Conservation (phyloP, 2,888 invertebrate genomes). For the Mythimna ferrago region DNA sequence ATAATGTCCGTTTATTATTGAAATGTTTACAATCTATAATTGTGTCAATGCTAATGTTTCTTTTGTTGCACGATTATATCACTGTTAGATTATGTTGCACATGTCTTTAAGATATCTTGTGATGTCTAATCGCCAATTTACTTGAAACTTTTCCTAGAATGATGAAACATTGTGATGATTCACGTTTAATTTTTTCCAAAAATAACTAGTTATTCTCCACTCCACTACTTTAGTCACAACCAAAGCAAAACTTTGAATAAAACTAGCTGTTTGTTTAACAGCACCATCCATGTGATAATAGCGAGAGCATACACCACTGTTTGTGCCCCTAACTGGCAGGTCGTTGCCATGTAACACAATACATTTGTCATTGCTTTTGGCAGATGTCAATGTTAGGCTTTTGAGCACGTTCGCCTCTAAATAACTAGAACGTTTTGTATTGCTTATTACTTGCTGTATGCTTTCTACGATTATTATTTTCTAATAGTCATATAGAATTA, state of each 20-base stretch:
- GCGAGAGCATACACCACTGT: constrained; percentile 53
- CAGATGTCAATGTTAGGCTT: constrained; percentile 53
- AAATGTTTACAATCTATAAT: constrained; percentile 63
- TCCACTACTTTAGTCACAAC: constrained; percentile 24
- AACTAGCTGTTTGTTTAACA: constrained; percentile 50
- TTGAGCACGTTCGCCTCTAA: constrained; percentile 50
- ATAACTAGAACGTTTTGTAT: constrained; percentile 9
- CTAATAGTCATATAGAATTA: neutral
- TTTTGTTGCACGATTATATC: constrained; percentile 48
- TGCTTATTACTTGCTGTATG: neutral
- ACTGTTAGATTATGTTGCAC: constrained; percentile 23
- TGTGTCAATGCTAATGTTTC: constrained; percentile 71
- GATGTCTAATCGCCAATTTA: constrained; percentile 12
- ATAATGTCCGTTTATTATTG: constrained; percentile 65
- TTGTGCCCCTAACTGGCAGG: constrained; percentile 47
- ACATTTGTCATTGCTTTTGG: constrained; percentile 52
- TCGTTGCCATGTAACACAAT: constrained; percentile 58
- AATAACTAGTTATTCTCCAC: constrained; percentile 4
- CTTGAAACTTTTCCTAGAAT: constrained; percentile 18
- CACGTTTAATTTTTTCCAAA: neutral
- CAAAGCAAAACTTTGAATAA: constrained; percentile 44
- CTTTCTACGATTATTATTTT: constrained; percentile 14
- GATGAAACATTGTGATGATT: constrained; percentile 11
- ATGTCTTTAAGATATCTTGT: constrained; percentile 17
- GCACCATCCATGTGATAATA: constrained; percentile 50